Conservation (phyloP, 2,113 vertebrate species). For the Lepisosteus osseus region DNA sequence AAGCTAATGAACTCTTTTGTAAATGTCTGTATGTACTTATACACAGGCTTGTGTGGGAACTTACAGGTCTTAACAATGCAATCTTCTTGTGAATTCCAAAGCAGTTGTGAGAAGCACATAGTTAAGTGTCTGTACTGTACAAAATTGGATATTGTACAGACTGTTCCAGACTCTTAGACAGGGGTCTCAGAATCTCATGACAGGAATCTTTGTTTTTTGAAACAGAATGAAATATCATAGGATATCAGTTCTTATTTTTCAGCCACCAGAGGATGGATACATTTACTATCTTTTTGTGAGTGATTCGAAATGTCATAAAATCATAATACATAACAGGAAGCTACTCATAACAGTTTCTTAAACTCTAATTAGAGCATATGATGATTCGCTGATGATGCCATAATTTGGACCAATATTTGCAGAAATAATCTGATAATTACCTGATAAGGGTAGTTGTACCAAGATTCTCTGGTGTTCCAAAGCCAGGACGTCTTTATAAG, state of each 20-base stretch:
- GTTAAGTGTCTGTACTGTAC: not conserved
- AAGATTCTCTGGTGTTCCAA: conserved; percentile 94
- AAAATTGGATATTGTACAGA: not conserved
- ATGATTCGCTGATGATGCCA: too few relatives aligned
- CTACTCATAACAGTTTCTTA: too few relatives aligned
- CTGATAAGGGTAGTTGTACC: conserved; percentile 96
- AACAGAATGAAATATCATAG: too few relatives aligned
- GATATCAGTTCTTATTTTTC: not conserved
- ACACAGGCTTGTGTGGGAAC: not conserved
- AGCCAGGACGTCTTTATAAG: conserved; percentile 81
- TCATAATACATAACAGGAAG: too few relatives aligned
- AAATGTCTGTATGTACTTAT: not conserved
- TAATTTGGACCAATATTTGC: too few relatives aligned
- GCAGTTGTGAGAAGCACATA: not conserved
- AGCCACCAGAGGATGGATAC: not conserved
- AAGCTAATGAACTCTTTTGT: too few relatives aligned
- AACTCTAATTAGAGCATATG: too few relatives aligned
- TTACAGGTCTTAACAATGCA: not conserved
- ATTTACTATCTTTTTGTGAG: too few relatives aligned
- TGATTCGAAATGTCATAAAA: too few relatives aligned
- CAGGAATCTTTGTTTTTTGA: too few relatives aligned
- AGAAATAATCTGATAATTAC: conserved; percentile 53
- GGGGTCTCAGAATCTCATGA: not conserved
- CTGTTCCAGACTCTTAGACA: not conserved
- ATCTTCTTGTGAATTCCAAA: not conserved